Percentiles rank a stretch among this genome's conserved stretches.
Conservation (phyloP, 1,140 invertebrate genomes). For the Ectropis grisescens region DNA sequence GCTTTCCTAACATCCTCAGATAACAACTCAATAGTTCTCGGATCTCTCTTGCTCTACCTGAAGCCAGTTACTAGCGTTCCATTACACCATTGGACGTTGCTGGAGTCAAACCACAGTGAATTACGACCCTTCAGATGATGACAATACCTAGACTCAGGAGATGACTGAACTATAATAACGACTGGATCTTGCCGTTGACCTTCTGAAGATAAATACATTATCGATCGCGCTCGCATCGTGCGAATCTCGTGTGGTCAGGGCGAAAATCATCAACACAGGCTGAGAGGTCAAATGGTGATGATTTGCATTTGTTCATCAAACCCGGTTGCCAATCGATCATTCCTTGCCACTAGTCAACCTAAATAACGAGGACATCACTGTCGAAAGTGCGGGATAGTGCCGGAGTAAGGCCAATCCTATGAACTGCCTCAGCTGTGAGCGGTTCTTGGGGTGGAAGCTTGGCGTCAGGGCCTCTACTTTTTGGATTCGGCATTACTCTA, state of each 20-base stretch:
- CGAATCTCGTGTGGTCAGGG: constrained; percentile 22
- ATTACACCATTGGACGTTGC: no score
- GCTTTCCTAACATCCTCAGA: no score
- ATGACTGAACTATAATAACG: constrained; percentile 11
- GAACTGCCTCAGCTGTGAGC: constrained; percentile 41
- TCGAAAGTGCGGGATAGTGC: constrained; percentile 36
- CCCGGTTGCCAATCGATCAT: constrained; percentile 8
- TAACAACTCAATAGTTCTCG: no score
- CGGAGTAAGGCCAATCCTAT: constrained; percentile 59
- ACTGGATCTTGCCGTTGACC: constrained; percentile 9
- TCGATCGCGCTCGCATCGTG: constrained; percentile 24
- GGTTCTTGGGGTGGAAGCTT: constrained; percentile 17
- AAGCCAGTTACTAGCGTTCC: no score
- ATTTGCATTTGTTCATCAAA: constrained; percentile 13
- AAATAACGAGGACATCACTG: constrained; percentile 27
- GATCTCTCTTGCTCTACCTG: no score
- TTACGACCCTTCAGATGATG: constrained; percentile 24
- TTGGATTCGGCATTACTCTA: constrained; percentile 18
- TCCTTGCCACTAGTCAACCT: constrained; percentile 6
- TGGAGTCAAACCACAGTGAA: constrained; percentile 6
- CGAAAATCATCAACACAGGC: constrained; percentile 30
- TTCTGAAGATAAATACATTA: constrained; percentile 19
- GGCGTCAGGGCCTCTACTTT: constrained; percentile 21
- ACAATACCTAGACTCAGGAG: constrained; percentile 24
- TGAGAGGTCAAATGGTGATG: constrained; percentile 11